These are phyloP conservation scores for Papilio machaon DNA, from an alignment of 1,140 invertebrate species.

Conservation along the genomic window DNA sequence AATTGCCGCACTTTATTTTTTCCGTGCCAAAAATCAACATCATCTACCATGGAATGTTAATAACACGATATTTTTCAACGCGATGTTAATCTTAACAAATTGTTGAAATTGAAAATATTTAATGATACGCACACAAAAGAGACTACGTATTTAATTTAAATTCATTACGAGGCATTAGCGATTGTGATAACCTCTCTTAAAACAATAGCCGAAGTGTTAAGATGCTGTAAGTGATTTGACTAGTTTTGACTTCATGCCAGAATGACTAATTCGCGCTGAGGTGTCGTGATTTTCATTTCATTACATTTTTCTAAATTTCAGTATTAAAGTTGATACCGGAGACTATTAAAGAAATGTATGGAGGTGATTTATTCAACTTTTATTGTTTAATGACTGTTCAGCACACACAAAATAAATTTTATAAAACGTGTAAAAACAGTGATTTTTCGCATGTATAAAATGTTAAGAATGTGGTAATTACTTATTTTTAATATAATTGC, in stretches of 20 bases:
- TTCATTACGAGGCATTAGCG: constrained; percentile 53
- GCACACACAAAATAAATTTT: neutral
- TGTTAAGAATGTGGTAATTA: neutral
- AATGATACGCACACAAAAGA: constrained; percentile 62
- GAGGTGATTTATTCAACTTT: constrained; percentile 37
- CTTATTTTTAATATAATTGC: neutral
- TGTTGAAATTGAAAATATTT: constrained; percentile 74
- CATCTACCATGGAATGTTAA: constrained; percentile 72
- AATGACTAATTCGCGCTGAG: constrained; percentile 73
- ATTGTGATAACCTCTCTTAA: constrained; percentile 60
- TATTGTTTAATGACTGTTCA: constrained; percentile 30
- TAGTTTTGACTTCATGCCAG: constrained; percentile 71
- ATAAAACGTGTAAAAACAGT: constrained; percentile 32
- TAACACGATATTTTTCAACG: constrained; percentile 76
- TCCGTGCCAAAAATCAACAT: constrained; percentile 73
- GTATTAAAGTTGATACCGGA: constrained; percentile 54
- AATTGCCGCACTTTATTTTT: constrained; percentile 70
- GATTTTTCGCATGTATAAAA: neutral
- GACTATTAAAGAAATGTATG: constrained; percentile 55
- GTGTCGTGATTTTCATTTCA: constrained; percentile 65
- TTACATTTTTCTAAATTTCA: constrained; percentile 62
- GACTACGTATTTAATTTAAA: constrained; percentile 53
- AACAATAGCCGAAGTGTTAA: constrained; percentile 67
- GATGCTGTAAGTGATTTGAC: constrained; percentile 64
- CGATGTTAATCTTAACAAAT: constrained; percentile 76